Conservation (phyloP, 92 coral and sea anemone genomes). For the Phenganax stokvisi region DNA sequence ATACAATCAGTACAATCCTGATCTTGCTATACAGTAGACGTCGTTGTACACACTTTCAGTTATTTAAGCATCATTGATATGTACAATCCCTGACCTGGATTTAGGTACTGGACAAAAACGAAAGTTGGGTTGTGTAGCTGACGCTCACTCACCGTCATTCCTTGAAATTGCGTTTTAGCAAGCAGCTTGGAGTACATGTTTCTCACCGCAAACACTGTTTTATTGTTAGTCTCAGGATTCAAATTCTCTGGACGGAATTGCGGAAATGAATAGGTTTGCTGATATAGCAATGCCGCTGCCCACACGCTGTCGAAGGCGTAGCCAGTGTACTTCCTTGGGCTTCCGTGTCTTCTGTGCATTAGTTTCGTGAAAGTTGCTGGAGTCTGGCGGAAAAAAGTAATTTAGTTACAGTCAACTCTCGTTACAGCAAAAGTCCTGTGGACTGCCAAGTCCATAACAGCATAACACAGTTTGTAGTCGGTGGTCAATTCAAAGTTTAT, state of each 20-base stretch:
- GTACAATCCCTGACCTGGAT: no score
- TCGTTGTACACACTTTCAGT: no score
- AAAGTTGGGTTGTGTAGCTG: no score
- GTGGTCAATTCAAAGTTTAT: no score
- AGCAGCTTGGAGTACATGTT: constrained; percentile 42
- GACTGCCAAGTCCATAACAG: no score
- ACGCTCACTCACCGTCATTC: constrained; percentile 64
- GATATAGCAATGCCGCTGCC: constrained; percentile 63
- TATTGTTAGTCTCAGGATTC: not conserved
- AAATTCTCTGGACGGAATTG: constrained; percentile 35
- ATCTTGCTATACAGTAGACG: no score
- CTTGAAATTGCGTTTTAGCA: constrained; percentile 51
- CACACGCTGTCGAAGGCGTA: constrained; percentile 84
- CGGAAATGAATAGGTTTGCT: constrained; percentile 29
- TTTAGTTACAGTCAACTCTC: no score
- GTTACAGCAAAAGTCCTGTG: no score
- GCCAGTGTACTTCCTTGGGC: constrained; percentile 42
- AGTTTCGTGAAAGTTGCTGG: constrained; percentile 44
- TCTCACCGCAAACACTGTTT: not conserved
- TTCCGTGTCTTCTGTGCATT: constrained; percentile 38
- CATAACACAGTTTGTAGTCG: no score
- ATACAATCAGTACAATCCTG: no score
- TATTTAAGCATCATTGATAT: no score
- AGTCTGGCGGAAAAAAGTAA: constrained; percentile 42
- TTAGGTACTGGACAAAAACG: no score